These are phyloP conservation scores for Cryptophagus acutangulus DNA, from an alignment of 2,888 invertebrate species.

Conservation along the genomic window DNA sequence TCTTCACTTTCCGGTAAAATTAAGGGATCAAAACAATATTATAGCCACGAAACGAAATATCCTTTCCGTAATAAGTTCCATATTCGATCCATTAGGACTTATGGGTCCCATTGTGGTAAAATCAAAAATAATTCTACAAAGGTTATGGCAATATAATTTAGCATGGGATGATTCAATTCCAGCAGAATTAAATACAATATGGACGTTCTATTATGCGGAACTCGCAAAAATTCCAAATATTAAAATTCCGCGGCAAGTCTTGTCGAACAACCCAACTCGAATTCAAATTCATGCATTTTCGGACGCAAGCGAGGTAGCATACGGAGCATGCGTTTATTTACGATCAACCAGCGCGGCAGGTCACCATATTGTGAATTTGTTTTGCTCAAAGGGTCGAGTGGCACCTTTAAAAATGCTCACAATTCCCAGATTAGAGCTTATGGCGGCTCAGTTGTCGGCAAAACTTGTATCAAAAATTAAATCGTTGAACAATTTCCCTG, in stretches of 20 bases:
- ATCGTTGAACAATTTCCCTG: constrained; percentile 8
- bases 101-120: constrained; percentile 14
- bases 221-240: constrained; percentile 1
- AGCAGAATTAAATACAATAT: too few species aligned
- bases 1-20: neutral
- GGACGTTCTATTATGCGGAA: too few species aligned
- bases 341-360: constrained; percentile 10
- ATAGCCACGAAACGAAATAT: constrained; percentile 10
- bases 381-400: constrained; percentile 31
- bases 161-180: constrained; percentile 19
- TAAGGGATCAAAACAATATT: too few species aligned
- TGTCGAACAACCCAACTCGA: neutral
- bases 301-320: constrained; percentile 21
- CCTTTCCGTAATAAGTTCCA: constrained; percentile 13
- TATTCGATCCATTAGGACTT: constrained; percentile 20
- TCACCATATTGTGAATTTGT: constrained; percentile 13
- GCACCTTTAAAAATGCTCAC: constrained; percentile 29
- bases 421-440: constrained; percentile 29
- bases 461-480: constrained; percentile 16
- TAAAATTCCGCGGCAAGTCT: constrained; percentile 10
- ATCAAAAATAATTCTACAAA: constrained; percentile 18
- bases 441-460: constrained; percentile 24
- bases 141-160: constrained; percentile 16
- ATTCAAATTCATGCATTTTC: constrained; percentile 23
- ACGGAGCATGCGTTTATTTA: constrained; percentile 20